phyloP scores from a whole-genome alignment of 2,888 invertebrate genomes.

The Diplolepis rosae region DNA sequence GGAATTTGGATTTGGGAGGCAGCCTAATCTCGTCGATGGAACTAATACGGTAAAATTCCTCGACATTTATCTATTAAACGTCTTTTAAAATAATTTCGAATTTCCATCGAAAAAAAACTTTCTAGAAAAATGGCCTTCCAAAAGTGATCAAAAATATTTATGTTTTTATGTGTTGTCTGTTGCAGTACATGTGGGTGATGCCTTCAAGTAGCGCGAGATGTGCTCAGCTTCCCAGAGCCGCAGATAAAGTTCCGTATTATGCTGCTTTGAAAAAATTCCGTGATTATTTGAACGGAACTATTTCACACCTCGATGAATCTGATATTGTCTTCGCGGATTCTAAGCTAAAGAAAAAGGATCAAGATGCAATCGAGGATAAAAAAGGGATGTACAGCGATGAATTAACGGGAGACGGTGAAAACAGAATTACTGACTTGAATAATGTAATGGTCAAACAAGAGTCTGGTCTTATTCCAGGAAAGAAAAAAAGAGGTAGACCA shows the following conservation, averaged over 20 bases:
- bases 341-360: conserved; percentile 77
- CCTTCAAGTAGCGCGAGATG: conserved; percentile 98
- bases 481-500: conserved; percentile 93
- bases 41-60: conserved; percentile 90
- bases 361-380: conserved; percentile 64
- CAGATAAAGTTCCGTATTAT: conserved; percentile 98
- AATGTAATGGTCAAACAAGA: conserved; percentile 63
- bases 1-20: conserved; percentile 97
- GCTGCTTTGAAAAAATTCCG: conserved; percentile 95
- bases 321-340: conserved; percentile 90
- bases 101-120: too few species aligned
- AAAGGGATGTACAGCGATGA: conserved; percentile 63
- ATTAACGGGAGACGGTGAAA: conserved; percentile 61
- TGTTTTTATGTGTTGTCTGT: conserved; percentile 48
- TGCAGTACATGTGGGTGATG: conserved; percentile 98
- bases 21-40: conserved; percentile 93
- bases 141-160: not conserved
- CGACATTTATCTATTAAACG: not conserved
- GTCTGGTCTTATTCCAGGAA: conserved; percentile 78
- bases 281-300: conserved; percentile 92
- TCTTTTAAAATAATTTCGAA: too few species aligned
- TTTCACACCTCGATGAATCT: conserved; percentile 88
- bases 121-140: too few species aligned
- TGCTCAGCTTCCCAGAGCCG: conserved; percentile 96
- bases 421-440: conserved; percentile 64